These are phyloP conservation scores for Brachycybe producta DNA, from an alignment of 2,888 invertebrate genomes.

Conservation along the genomic window DNA sequence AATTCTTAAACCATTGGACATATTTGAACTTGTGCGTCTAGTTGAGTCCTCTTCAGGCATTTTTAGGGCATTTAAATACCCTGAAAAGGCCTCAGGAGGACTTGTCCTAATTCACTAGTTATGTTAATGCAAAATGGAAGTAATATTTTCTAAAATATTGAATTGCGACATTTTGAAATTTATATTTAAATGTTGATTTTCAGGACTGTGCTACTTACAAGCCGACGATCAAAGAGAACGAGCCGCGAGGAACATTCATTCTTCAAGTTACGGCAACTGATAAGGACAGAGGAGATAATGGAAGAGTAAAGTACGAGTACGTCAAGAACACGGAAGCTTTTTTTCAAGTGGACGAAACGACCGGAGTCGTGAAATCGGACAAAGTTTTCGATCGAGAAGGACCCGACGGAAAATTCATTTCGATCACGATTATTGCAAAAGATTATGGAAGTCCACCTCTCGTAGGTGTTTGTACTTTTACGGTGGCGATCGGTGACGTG, in stretches of 20 bases:
- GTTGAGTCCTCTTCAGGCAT: too few relatives aligned
- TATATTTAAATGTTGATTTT: too few relatives aligned
- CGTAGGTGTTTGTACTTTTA: constrained; percentile 86
- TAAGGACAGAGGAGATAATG: constrained; percentile 47
- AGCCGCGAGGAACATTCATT: constrained; percentile 56
- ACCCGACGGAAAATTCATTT: constrained; percentile 66
- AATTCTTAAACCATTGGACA: too few relatives aligned
- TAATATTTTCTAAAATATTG: too few relatives aligned
- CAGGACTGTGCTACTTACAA: constrained; percentile 67
- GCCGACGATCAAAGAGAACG: constrained; percentile 66
- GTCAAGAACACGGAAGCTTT: constrained; percentile 52
- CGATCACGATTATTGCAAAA: constrained; percentile 76
- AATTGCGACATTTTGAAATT: too few relatives aligned
- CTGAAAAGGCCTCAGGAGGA: too few relatives aligned
- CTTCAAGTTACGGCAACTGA: constrained; percentile 62
- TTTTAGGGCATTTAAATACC: too few relatives aligned
- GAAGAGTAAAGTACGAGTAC: constrained; percentile 68
- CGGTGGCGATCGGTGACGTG: constrained; percentile 75
- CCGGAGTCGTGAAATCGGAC: constrained; percentile 63
- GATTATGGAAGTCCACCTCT: constrained; percentile 83
- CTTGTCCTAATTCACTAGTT: too few relatives aligned
- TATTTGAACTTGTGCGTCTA: too few relatives aligned
- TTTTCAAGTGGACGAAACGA: constrained; percentile 62
- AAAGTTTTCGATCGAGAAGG: constrained; percentile 76
- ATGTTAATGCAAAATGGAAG: too few relatives aligned